Evolutionary conservation across 2,113 vertebrate genomes (phyloP).

Genomic region (Cyprinodon brontotheroides): DNA sequence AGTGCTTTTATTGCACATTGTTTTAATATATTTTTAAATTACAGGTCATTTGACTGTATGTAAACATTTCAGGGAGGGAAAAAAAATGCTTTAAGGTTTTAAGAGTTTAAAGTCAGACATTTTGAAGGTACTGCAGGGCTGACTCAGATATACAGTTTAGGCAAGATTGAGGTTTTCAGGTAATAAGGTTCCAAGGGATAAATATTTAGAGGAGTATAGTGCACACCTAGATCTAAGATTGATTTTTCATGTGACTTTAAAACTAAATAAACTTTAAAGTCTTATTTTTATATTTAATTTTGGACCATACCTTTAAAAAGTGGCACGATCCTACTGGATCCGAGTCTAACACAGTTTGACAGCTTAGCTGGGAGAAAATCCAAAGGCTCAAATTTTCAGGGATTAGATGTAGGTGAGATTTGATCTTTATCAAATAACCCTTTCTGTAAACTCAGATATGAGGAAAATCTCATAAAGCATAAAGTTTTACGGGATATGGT

Average conservation of each 20-base stretch:
- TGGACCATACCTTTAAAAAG: not conserved
- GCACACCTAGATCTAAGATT: not conserved
- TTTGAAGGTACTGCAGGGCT: not conserved
- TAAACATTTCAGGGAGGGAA: not conserved
- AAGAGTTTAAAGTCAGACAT: not conserved
- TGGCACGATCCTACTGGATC: not conserved
- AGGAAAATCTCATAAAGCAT: conserved; percentile 43
- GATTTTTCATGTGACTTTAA: not conserved
- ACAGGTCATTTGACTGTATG: no score
- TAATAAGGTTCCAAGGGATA: not conserved
- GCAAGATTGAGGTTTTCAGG: not conserved
- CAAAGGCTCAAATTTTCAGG: conserved; percentile 14
- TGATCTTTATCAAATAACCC: conserved; percentile 25
- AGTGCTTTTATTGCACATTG: no score
- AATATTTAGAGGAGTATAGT: not conserved
- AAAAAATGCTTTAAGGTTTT: not conserved
- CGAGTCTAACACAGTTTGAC: conserved; percentile 11
- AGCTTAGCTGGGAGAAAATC: not conserved
- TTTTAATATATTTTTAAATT: no score
- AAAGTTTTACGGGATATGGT: conserved; percentile 24
- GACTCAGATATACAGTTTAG: not conserved
- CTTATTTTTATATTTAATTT: conserved; percentile 2
- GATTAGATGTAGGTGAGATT: conserved; percentile 40
- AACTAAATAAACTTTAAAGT: not conserved
- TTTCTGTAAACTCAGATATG: conserved; percentile 12